These are phyloP conservation scores for Uropsilus gracilis DNA, from an alignment of 2,113 vertebrate species.

Conservation along the genomic window DNA sequence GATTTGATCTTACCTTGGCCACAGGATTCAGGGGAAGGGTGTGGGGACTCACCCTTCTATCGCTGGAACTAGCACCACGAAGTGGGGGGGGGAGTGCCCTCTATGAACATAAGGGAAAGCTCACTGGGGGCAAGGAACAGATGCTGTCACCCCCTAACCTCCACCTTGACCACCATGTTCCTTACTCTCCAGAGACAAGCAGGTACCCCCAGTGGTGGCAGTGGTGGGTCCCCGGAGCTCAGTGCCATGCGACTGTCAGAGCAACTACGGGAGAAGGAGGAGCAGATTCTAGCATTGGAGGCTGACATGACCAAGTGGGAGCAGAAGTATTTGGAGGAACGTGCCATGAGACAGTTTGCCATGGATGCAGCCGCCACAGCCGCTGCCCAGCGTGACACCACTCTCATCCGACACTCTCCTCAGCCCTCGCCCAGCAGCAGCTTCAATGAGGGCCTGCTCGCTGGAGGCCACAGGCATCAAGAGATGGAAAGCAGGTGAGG, in stretches of 20 bases:
- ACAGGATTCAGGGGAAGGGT: not conserved
- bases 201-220: constrained; percentile 47
- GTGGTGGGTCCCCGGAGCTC: constrained; percentile 78
- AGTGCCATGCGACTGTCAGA: constrained; percentile 88
- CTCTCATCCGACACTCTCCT: constrained; percentile 96
- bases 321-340: constrained; percentile 98
- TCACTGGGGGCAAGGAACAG: fast-evolving
- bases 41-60: not conserved
- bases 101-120: not conserved
- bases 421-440: constrained; percentile 95
- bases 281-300: constrained; percentile 95
- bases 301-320: constrained; percentile 99
- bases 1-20: not conserved
- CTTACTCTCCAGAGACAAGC: constrained; percentile 88
- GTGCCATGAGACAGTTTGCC: constrained; percentile 98
- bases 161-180: not conserved
- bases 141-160: fast-evolving
- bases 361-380: constrained; percentile 98
- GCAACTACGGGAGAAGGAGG: constrained; percentile 95
- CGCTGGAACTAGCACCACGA: not conserved
- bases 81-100: not conserved
- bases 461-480: constrained; percentile 92
- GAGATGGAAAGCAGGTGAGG: constrained; percentile 97
- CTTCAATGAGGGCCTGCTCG: constrained; percentile 93
- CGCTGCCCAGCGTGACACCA: constrained; percentile 96